phyloP scores from a whole-genome alignment of 2,888 invertebrate species.

The Drosophila tripunctata region DNA sequence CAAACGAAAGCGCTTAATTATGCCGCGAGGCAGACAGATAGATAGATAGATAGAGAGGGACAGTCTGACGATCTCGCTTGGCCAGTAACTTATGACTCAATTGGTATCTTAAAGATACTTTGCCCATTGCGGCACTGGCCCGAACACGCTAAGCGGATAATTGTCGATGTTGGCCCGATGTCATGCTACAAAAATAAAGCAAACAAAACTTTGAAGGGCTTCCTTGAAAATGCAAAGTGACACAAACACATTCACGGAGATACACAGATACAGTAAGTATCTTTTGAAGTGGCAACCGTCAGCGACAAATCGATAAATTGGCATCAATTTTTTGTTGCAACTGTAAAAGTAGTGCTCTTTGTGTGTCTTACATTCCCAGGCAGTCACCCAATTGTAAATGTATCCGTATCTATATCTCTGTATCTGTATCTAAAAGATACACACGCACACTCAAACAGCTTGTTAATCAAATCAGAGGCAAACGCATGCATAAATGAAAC shows the following conservation, averaged over 20 bases:
- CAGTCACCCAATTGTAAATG: slow-evolving; percentile 2
- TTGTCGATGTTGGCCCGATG: slow-evolving; percentile 55
- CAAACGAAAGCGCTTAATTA: slow-evolving; percentile 54
- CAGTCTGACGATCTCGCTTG: slow-evolving; percentile 14
- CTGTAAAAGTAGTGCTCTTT: slow-evolving; percentile 30
- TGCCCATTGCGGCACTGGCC: slow-evolving; percentile 68
- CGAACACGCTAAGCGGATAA: slow-evolving; percentile 74
- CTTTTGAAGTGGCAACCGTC: slow-evolving; percentile 40
- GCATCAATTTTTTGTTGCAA: slow-evolving; percentile 19
- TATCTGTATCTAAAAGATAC: slow-evolving; percentile 27
- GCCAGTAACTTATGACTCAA: slow-evolving; percentile 51
- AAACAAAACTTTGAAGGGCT: slow-evolving; percentile 80
- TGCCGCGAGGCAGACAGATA: slow-evolving; percentile 16
- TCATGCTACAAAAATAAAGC: slow-evolving; percentile 63
- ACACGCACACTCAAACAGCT: slow-evolving; percentile 11
- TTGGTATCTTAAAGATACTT: slow-evolving; percentile 73
- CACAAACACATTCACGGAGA: slow-evolving; percentile 4
- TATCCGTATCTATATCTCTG: slow-evolving; percentile 23
- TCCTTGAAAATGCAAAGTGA: slow-evolving; percentile 58
- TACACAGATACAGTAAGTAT: slow-evolving; percentile 34
- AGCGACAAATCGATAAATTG: slow-evolving; percentile 63
- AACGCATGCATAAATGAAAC: slow-evolving; percentile 53
- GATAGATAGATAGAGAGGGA: neutral
- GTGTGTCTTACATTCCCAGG: slow-evolving; percentile 18
- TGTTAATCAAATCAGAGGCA: slow-evolving; percentile 64